A percentile compares a stretch with the other conserved stretches of the same genome.
These are phyloP conservation scores for Acridotheres tristis DNA, from an alignment of 2,797 vertebrate genomes.

Conservation along the genomic window DNA sequence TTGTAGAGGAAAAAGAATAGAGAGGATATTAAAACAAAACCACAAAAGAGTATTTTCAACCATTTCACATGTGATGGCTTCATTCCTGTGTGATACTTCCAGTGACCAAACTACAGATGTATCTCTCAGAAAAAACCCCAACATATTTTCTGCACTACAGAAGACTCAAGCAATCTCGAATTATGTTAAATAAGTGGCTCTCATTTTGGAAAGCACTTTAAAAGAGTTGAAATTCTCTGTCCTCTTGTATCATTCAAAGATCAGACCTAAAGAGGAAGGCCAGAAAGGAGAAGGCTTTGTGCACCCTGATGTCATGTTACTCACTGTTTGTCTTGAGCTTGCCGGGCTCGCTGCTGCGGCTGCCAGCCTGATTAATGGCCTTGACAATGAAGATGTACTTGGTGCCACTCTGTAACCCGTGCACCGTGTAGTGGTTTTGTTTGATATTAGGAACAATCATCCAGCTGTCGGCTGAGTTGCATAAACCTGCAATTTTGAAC, in stretches of 20 bases:
- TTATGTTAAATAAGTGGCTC: background rate
- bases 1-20: background rate
- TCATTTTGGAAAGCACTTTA: background rate
- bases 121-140: background rate
- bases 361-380: conserved; percentile 98
- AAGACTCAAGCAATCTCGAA: background rate
- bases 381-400: conserved; percentile 98
- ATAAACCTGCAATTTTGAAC: conserved; percentile 87
- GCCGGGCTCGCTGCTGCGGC: conserved; percentile 92
- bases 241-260: background rate
- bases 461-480: conserved; percentile 98
- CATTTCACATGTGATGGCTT: background rate
- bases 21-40: background rate
- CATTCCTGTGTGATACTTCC: background rate
- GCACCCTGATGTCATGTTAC: conserved; percentile 24
- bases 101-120: background rate
- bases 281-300: background rate
- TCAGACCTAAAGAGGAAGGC: background rate
- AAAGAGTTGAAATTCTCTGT: background rate
- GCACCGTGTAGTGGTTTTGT: conserved; percentile 98
- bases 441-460: conserved; percentile 99
- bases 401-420: conserved; percentile 95
- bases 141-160: background rate
- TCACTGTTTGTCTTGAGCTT: conserved; percentile 98
- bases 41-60: background rate